A percentile compares a stretch with the other conserved stretches of the same genome.
These are phyloP conservation scores for Enteromius fasciolatus DNA, from an alignment of 2,797 vertebrate species.

Conservation along the genomic window DNA sequence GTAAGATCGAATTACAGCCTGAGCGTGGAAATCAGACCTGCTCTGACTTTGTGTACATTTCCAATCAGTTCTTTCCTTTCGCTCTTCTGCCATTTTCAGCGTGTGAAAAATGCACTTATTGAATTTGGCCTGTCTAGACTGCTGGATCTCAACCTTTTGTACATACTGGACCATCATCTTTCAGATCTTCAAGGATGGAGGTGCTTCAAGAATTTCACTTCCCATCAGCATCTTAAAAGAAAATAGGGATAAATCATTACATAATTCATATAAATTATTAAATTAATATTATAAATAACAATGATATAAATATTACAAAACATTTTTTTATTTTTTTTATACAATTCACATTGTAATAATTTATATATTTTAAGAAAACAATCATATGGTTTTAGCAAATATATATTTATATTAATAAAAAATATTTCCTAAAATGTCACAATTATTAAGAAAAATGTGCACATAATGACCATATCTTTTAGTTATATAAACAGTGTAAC, in stretches of 20 bases:
- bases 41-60: slow-evolving; percentile 10
- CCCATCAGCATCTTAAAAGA: not conserved
- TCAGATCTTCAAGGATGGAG: slow-evolving; percentile 1
- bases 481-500: not conserved
- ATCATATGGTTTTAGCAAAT: too few relatives aligned
- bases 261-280: not conserved
- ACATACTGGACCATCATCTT: not conserved
- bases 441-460: not conserved
- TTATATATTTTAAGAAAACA: not conserved
- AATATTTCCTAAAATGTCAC: not conserved
- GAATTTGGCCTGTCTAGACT: slow-evolving; percentile 20
- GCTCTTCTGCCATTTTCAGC: slow-evolving; percentile 19
- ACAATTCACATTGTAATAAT: not conserved
- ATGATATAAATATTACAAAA: too few relatives aligned
- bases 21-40: slow-evolving; percentile 36
- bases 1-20: slow-evolving; percentile 53
- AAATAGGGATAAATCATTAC: too few relatives aligned
- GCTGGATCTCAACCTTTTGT: slow-evolving; percentile 4
- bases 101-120: slow-evolving; percentile 8
- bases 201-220: not conserved
- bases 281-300: too few relatives aligned
- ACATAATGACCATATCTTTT: not conserved
- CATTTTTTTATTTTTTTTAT: too few relatives aligned
- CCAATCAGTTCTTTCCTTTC: slow-evolving; percentile 20
- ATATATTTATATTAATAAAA: not conserved